These are phyloP conservation scores for Zygaena filipendulae DNA, from an alignment of 2,888 invertebrate genomes.

Conservation along the genomic window DNA sequence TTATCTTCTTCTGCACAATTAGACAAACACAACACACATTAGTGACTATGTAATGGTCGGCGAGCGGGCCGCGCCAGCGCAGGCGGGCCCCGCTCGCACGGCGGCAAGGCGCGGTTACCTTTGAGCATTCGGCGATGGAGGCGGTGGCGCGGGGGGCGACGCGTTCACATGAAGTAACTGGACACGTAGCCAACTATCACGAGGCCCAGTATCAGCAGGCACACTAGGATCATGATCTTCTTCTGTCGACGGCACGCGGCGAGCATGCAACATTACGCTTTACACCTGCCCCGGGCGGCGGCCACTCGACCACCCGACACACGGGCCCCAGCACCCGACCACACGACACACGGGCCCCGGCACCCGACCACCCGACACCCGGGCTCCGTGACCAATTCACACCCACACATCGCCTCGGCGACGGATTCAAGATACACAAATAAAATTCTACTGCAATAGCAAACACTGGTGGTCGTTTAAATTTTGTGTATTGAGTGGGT, in stretches of 20 bases:
- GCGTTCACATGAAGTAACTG: slow-evolving; percentile 68
- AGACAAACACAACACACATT: slow-evolving; percentile 61
- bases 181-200: slow-evolving; percentile 79
- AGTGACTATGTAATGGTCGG: slow-evolving; percentile 38
- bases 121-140: slow-evolving; percentile 42
- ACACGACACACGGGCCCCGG: too few species aligned
- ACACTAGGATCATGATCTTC: slow-evolving; percentile 93
- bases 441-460: too few species aligned
- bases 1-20: slow-evolving; percentile 89
- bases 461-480: neutral
- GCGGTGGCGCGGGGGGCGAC: slow-evolving; percentile 22
- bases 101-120: slow-evolving; percentile 35
- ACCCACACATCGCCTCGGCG: too few species aligned
- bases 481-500: slow-evolving; percentile 25
- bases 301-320: slow-evolving; percentile 1
- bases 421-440: too few species aligned
- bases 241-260: slow-evolving; percentile 70
- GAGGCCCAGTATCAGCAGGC: slow-evolving; percentile 85
- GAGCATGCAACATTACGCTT: slow-evolving; percentile 61
- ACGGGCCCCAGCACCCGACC: too few species aligned
- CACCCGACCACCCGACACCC: too few species aligned
- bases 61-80: slow-evolving; percentile 28
- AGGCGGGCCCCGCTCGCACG: slow-evolving; percentile 24
- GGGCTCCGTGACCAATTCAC: too few species aligned
- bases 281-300: slow-evolving; percentile 28